Evolutionary conservation across 2,888 invertebrate species (phyloP).

Genomic region (Leptothorax acervorum): DNA sequence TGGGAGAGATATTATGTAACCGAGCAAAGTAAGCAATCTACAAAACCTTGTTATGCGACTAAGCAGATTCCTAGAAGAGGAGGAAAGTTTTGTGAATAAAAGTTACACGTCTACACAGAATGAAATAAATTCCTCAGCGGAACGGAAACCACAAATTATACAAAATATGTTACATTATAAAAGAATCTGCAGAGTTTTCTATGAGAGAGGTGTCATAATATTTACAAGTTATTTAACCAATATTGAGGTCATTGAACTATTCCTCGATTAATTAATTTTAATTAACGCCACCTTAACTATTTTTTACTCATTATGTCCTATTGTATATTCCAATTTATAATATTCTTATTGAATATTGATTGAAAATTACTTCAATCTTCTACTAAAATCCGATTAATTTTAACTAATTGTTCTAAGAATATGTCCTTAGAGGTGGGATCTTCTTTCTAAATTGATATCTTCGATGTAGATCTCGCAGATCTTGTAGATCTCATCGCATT

Average conservation of each 20-base stretch:
- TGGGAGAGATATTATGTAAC: background rate
- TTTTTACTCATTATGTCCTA: background rate
- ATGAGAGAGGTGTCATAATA: background rate
- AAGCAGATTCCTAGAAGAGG: background rate
- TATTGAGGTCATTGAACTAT: background rate
- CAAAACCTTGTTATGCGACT: background rate
- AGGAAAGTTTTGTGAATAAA: slow-evolving; percentile 12
- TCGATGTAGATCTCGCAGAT: background rate
- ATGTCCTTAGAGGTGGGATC: background rate
- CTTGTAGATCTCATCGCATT: background rate
- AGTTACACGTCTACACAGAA: background rate
- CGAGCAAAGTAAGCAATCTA: background rate
- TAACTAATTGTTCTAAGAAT: background rate
- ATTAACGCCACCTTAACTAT: background rate
- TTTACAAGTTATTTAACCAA: slow-evolving; percentile 3
- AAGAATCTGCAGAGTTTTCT: background rate
- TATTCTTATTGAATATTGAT: background rate
- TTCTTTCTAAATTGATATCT: slow-evolving; percentile 3
- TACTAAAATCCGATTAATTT: background rate
- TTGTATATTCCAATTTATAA: slow-evolving; percentile 1
- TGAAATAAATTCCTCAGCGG: background rate
- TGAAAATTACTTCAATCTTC: background rate
- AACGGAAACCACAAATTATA: background rate
- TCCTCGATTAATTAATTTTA: slow-evolving; percentile 3
- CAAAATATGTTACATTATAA: background rate